A percentile compares a stretch with the other conserved stretches of the same genome.
Conservation (phyloP, 92 coral and sea anemone species). For the Porites lobata region DNA sequence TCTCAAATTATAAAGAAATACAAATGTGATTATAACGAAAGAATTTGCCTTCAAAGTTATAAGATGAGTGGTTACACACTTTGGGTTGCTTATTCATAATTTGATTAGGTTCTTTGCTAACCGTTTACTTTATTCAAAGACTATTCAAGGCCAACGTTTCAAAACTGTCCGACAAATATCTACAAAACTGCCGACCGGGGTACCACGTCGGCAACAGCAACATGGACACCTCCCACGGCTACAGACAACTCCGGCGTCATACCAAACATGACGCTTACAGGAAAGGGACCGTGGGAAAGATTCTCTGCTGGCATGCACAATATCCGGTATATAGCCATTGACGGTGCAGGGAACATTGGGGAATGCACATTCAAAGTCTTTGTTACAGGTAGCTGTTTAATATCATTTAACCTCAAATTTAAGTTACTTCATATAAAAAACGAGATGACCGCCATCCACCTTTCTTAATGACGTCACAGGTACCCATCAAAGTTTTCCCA, state of each 20-base stretch:
- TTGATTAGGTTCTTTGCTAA: background rate
- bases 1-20: no score
- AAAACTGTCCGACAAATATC: conserved; percentile 21
- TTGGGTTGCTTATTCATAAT: background rate
- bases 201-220: background rate
- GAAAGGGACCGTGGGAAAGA: conserved; percentile 51
- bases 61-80: background rate
- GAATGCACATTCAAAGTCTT: conserved; percentile 45
- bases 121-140: conserved; percentile 2
- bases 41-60: no score
- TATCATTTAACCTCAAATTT: no score
- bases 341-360: conserved; percentile 50
- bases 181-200: conserved; percentile 24
- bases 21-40: no score
- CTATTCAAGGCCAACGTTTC: conserved; percentile 15
- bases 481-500: no score
- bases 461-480: no score
- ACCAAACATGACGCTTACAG: conserved; percentile 48
- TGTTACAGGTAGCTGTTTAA: conserved; percentile 25
- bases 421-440: no score
- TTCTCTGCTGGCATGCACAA: conserved; percentile 58
- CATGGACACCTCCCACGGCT: conserved; percentile 20
- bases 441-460: no score
- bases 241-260: conserved; percentile 56
- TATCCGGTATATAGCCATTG: conserved; percentile 55